Evolutionary conservation across 2,888 invertebrate genomes (phyloP), one percentile per base, ranked within the genome.

Genomic region (Zhengitettix transpicula): DNA sequence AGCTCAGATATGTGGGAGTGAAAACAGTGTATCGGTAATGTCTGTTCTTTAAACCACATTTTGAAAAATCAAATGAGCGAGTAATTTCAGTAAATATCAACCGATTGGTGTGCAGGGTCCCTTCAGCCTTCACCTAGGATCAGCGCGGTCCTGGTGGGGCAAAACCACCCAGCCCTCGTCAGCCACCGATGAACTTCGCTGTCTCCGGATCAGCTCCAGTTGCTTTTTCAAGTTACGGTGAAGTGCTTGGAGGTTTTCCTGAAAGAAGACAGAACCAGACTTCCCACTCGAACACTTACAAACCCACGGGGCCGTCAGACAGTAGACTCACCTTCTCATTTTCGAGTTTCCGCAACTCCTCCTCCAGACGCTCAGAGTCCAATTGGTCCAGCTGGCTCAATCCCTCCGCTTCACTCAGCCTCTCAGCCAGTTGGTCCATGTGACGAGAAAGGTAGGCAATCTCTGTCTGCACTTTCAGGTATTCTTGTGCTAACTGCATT

Each of bases 381-480:
- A 70, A 68, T 77, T 68, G 66, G 58, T 71, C 71, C 55, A 68
- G 65, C 58, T 68, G 68, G 44, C 67, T 68, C 55, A 67, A 64
- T 5, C 67, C 68, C 67, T 66, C 71, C 65, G 66, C 71, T 60
- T 77, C 78, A 65, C 77, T 80, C 74, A 85, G 78, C 66, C 80
- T 78, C 65, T 81, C 81, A 65, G 88, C 80, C 64, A 90, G 75
- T 69, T 87, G 84, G 65, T 85, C 82, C 74, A 85, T 89, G 67
- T 87, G 83, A 69, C 88, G 86, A 63, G 84, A 82, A 61, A 90
- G 77, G 68, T 88, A 83, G 47, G 88, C 87, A 63, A 92, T 78
- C 74, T 93, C 89, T 47, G 90, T 89, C 75, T 91, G 89, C 66
- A 90, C 87, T 74, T 86, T 87, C 61, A 93, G 80, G 75, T 90